These are phyloP conservation scores for Barnardius zonarius DNA, from an alignment of 2,113 vertebrate species.

Conservation along the genomic window DNA sequence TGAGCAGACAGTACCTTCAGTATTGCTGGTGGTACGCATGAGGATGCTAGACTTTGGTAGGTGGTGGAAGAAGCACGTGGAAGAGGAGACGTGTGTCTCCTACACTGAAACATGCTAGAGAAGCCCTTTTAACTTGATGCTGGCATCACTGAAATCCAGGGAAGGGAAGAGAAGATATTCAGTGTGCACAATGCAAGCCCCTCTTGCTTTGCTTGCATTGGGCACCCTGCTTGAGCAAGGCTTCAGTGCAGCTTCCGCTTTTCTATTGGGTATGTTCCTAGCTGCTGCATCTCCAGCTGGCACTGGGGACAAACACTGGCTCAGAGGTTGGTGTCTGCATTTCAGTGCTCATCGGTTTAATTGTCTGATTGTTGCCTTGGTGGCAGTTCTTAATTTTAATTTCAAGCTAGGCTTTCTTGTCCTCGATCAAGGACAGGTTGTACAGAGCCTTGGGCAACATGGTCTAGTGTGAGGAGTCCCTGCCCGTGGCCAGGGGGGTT, in stretches of 20 bases:
- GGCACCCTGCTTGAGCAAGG: neutral
- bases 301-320: neutral
- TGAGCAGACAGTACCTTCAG: neutral
- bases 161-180: neutral
- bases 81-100: neutral
- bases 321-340: neutral
- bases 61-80: neutral
- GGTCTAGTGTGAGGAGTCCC: neutral
- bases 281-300: neutral
- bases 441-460: neutral
- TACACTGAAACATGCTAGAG: neutral
- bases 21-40: rapidly evolving
- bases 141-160: neutral
- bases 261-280: neutral
- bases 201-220: neutral
- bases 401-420: neutral
- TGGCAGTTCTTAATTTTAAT: neutral
- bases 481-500: neutral
- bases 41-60: neutral
- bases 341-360: rapidly evolving
- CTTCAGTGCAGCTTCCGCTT: neutral
- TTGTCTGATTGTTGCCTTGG: neutral
- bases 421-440: neutral
- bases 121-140: neutral
- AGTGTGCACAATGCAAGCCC: neutral